Conservation (phyloP, 2,888 invertebrate genomes). For the Labia minor region DNA sequence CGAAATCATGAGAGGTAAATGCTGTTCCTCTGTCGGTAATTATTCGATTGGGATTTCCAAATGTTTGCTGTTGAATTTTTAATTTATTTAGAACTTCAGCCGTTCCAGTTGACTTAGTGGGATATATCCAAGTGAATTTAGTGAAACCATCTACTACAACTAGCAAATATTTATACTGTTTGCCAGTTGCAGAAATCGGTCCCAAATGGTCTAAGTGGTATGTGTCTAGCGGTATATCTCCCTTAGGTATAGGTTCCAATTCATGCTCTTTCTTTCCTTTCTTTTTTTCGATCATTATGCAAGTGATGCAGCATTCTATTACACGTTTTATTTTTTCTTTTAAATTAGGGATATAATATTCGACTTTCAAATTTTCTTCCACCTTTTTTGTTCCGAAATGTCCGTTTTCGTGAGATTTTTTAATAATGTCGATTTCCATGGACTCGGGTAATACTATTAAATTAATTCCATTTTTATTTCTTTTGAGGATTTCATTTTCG, state of each 20-base stretch:
- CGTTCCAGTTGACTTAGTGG: conserved; percentile 22
- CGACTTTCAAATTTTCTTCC: conserved; percentile 19
- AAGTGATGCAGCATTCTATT: conserved; percentile 22
- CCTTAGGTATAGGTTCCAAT: conserved; percentile 21
- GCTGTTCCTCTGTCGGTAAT: conserved; percentile 34
- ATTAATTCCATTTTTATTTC: background rate
- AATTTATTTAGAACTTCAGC: conserved; percentile 20
- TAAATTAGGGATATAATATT: conserved; percentile 23
- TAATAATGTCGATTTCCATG: conserved; percentile 23
- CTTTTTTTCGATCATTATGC: conserved; percentile 24
- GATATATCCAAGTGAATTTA: conserved; percentile 24
- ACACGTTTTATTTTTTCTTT: conserved; percentile 22
- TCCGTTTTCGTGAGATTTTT: conserved; percentile 22
- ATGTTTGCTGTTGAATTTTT: conserved; percentile 19
- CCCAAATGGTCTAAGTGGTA: conserved; percentile 25
- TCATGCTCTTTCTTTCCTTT: conserved; percentile 21
- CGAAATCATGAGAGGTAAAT: conserved; percentile 32
- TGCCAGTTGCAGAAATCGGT: conserved; percentile 22
- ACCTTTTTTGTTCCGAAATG: conserved; percentile 24
- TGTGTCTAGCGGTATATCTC: conserved; percentile 21
- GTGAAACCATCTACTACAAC: conserved; percentile 23
- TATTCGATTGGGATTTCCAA: conserved; percentile 27
- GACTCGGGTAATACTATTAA: conserved; percentile 20
- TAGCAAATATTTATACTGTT: conserved; percentile 20
- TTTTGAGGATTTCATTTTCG: conserved; percentile 22